Conservation (phyloP, 1,140 invertebrate species). For the Euwallacea fornicatus region DNA sequence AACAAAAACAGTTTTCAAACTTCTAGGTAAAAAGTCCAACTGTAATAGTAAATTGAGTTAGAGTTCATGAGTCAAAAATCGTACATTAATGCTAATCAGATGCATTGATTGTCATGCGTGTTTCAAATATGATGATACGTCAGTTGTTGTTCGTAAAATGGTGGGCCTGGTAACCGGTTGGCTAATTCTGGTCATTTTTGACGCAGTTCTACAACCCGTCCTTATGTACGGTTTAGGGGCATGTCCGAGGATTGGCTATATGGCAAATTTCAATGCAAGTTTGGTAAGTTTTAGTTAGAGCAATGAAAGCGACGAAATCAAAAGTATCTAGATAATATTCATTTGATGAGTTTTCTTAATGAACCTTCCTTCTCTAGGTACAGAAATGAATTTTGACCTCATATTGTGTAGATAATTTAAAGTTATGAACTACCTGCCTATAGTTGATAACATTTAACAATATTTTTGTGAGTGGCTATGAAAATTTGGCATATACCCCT, state of each 20-base stretch:
- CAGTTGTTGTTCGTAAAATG: constrained; percentile 31
- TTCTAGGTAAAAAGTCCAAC: constrained; percentile 9
- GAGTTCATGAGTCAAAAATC: constrained; percentile 5
- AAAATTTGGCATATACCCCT: too few species aligned
- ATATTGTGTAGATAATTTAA: too few species aligned
- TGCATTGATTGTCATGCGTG: constrained; percentile 26
- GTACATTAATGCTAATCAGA: constrained; percentile 34
- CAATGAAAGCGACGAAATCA: too few species aligned
- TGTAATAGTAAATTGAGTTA: constrained; percentile 2
- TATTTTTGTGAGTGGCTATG: too few species aligned
- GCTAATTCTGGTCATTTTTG: constrained; percentile 19
- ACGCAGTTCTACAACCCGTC: constrained; percentile 13
- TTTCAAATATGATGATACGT: constrained; percentile 22
- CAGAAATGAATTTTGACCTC: too few species aligned
- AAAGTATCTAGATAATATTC: too few species aligned
- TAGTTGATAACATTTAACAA: too few species aligned
- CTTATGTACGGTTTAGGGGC: constrained; percentile 57
- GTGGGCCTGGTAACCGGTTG: constrained; percentile 14
- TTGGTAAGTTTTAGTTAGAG: constrained; percentile 50
- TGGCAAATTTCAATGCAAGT: constrained; percentile 62
- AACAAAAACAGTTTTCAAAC: neutral
- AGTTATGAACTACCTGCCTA: too few species aligned
- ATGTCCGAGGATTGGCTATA: constrained; percentile 62
- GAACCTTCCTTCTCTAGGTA: too few species aligned
- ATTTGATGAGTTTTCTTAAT: too few species aligned